A percentile compares a stretch with the other conserved stretches of the same genome.
Evolutionary conservation across 2,113 vertebrate species (phyloP).

Genomic region (Strix uralensis): DNA sequence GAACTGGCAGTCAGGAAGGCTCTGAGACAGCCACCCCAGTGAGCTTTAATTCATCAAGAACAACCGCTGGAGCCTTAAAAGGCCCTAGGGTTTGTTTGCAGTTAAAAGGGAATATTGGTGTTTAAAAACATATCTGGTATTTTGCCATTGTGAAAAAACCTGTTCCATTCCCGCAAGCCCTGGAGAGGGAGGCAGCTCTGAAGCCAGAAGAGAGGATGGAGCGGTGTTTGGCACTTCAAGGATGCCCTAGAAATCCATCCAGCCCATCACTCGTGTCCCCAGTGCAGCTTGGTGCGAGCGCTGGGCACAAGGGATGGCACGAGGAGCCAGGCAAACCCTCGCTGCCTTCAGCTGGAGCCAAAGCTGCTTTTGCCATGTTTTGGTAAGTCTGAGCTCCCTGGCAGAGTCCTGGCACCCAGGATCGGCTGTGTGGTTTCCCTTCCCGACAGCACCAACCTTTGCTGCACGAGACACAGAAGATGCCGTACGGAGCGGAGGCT

Average conservation of each 20-base stretch:
- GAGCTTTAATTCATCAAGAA: background rate
- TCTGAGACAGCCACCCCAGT: background rate
- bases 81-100: background rate
- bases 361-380: rapidly evolving
- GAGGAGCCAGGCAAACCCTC: background rate
- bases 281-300: rapidly evolving
- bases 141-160: background rate
- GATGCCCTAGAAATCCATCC: background rate
- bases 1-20: background rate
- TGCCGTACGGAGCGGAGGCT: rapidly evolving
- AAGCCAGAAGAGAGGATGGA: background rate
- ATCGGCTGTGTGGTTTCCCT: background rate
- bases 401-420: background rate
- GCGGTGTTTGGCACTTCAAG: rapidly evolving
- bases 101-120: background rate
- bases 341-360: background rate
- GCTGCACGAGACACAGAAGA: rapidly evolving
- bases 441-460: background rate
- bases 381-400: background rate
- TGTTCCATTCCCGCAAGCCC: background rate
- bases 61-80: background rate
- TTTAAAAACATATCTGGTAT: background rate
- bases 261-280: background rate
- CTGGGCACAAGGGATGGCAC: background rate
- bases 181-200: background rate